Base-by-base conservation (phyloP, 2,797 vertebrate species). In the Tolypeutes matacus region DNA sequence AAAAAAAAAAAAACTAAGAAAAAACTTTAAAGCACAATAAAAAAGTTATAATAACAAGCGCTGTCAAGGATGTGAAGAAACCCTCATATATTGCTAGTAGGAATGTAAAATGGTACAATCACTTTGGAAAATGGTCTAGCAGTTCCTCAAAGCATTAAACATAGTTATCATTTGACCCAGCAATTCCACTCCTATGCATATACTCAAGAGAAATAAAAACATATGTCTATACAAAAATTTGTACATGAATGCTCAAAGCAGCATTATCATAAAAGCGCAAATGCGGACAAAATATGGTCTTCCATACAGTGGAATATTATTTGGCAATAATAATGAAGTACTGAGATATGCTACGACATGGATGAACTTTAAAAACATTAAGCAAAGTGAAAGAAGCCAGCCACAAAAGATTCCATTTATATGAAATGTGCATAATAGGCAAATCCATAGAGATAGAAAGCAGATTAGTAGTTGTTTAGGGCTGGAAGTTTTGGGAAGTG, bases 311-410 rank as follows among this genome's bases (percentile, higher is more conserved):
- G 34, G 27, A 85, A 69, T 85, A 39, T 75, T 67, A 46, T 21
- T 94, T 89, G 49, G 29, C 73, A 96, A 69, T 80, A 84, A 69
- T 85, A 88, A 88, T 29, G n/a, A 94, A 49, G 10, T 67, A 80
- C 10, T 53, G 23, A 73, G 60, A 84, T 23, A 81, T 29, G 18
- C 27, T 31, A 80, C 18, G 58, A 75, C 4, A 4, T 25, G 42
- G 27, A 75, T 31, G 21, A 84, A 75, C 14, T n/a, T 14, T 85
- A 23, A 84, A 88, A 92, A 51, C 49, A 51, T 36, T 65, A 78
- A 36, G 51, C 42, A 18, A 67, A 67, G 58, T 27, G 8, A 80
- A 89, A 86, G 56, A 91, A 95, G n/a, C 3, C n/a, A 88, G 36
- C 67, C 64, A 84, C 15, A 72, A 72, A 34, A 67, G 6, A 89